phyloP scores from a whole-genome alignment of 2,113 vertebrate genomes.

The Callithrix jacchus region DNA sequence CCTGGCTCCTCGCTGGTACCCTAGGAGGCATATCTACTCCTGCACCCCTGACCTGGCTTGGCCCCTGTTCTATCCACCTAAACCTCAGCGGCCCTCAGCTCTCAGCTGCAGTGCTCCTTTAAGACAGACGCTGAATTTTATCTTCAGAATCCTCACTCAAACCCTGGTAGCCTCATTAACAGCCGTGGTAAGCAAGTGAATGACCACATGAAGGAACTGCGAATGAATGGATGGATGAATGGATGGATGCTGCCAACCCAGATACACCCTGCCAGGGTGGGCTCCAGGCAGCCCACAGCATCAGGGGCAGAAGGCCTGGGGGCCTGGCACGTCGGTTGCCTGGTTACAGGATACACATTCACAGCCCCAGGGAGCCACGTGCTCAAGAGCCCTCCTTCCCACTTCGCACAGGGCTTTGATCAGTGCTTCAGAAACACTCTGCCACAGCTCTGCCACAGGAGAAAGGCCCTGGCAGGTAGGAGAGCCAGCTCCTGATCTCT shows the following conservation, averaged over 20 bases:
- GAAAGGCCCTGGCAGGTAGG: slow-evolving; percentile 31
- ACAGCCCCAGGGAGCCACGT: slow-evolving; percentile 58
- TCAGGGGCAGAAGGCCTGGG: slow-evolving; percentile 2
- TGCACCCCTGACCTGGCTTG: neutral
- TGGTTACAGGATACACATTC: slow-evolving; percentile 65
- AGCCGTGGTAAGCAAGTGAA: neutral
- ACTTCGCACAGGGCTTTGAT: slow-evolving; percentile 68
- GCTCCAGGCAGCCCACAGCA: neutral
- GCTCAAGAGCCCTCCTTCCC: slow-evolving; percentile 60
- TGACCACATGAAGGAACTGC: neutral
- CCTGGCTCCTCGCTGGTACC: neutral
- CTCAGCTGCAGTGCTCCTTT: neutral
- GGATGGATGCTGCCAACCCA: neutral
- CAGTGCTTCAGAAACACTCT: slow-evolving; percentile 55
- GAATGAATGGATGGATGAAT: neutral
- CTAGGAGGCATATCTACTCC: neutral
- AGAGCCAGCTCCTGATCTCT: neutral
- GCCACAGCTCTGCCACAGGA: neutral
- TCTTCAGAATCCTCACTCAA: neutral
- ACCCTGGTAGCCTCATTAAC: neutral
- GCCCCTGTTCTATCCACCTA: neutral
- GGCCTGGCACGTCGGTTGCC: slow-evolving; percentile 51
- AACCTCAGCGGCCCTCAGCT: neutral
- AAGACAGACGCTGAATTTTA: neutral
- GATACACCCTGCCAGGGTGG: neutral